phyloP scores from a whole-genome alignment of 2,888 invertebrate genomes.

The Lepidochrysops patricia region DNA sequence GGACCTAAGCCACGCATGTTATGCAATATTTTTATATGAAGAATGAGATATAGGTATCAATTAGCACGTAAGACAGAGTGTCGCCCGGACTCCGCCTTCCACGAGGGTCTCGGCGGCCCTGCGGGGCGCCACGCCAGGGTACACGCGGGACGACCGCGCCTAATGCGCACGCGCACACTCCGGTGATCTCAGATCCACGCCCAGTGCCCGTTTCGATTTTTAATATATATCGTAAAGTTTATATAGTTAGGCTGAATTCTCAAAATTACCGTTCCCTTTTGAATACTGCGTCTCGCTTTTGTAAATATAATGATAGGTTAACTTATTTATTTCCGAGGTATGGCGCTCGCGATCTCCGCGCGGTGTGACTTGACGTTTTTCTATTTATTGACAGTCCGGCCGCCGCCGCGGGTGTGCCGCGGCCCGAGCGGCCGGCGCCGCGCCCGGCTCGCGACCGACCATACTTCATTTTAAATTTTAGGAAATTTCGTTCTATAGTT shows the following conservation, averaged over 20 bases:
- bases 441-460: conserved; percentile 28
- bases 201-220: conserved; percentile 68
- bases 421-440: neutral
- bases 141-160: neutral
- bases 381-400: neutral
- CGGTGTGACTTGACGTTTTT: conserved; percentile 1
- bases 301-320: conserved; percentile 67
- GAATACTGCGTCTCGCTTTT: conserved; percentile 65
- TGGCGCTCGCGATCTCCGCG: conserved; percentile 31
- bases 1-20: conserved; percentile 22
- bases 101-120: conserved; percentile 47
- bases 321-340: conserved; percentile 63
- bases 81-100: conserved; percentile 33
- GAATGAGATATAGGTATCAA: conserved; percentile 41
- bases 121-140: conserved; percentile 32
- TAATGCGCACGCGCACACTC: too few species aligned
- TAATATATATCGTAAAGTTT: conserved; percentile 51
- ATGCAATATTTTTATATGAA: conserved; percentile 55
- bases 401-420: neutral
- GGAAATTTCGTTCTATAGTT: conserved; percentile 70
- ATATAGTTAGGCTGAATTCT: conserved; percentile 67
- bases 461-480: conserved; percentile 47
- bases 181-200: conserved; percentile 66
- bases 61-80: conserved; percentile 36
- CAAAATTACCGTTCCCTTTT: conserved; percentile 42